Base-by-base conservation (phyloP, 2,113 vertebrate genomes). In the Crypturellus undulatus region DNA sequence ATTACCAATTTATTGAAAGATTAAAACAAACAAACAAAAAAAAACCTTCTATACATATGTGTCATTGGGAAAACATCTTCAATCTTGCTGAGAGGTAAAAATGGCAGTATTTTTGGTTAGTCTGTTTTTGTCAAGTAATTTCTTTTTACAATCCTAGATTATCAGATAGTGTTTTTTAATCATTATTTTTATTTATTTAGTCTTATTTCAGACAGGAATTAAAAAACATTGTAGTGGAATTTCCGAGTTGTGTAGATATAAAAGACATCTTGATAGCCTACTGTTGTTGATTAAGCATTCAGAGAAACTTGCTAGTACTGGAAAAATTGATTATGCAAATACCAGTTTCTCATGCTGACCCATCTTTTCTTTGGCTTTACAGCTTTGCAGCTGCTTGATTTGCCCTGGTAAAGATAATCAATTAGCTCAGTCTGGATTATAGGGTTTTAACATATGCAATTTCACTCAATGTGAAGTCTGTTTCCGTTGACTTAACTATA, bases 291-390 rank as follows among this genome's bases (percentile, higher is more conserved):
- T 59, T 79, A 65, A 94, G 79, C 85, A 87, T 84, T 90, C 65
- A 81, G 85, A 76, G 47, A 84, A 95, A 77, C 58, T 76, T 87
- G 14, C 62, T 93, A 81, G 40, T 84, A 73, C 77, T 88, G 92
- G 84, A 95, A 94, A 96, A 93, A 96, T 79, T 75, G 86, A 94
- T 95, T 96, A 96, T 94, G 65, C 22, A 96, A 93, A 91, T 89
- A 79, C 6, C 19, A 67, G 49, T 84, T 73, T 87, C 63, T 95
- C 88, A 79, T 34, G 70, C 86, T 96, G 94, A 93, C 89, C 88
- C 58, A 76, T 92, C 56, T 92, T 94, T 93, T 90, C 38, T 65
- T 94, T 79, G 63, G 30, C 63, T 95, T 95, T 90, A 72, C 1
- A 12, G 58, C 19, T 93, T 94, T 87, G 43, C 52, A 94, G 24